Evolutionary conservation across 2,888 invertebrate species (phyloP).

Genomic region (Diadegma fenestrale): DNA sequence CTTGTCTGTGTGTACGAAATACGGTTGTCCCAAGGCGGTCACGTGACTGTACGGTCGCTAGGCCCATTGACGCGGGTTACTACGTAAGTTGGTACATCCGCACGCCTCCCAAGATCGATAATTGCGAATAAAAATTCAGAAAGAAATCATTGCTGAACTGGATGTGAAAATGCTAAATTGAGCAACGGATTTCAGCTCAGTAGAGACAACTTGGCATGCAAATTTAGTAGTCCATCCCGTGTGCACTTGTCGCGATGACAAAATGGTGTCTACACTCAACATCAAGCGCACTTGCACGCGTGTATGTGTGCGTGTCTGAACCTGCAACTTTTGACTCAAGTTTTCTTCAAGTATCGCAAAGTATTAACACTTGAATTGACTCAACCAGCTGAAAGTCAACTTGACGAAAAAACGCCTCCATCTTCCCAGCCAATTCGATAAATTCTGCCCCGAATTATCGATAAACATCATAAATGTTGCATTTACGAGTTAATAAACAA

Average conservation of each 20-base stretch:
- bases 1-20: background rate
- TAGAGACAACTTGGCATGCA: background rate
- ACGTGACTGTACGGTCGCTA: slow-evolving; percentile 36
- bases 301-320: background rate
- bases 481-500: background rate
- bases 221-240: slow-evolving; percentile 53
- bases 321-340: background rate
- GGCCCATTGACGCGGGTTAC: slow-evolving; percentile 52
- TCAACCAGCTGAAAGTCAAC: background rate
- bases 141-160: background rate
- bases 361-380: background rate
- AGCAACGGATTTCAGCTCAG: background rate
- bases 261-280: slow-evolving; percentile 61
- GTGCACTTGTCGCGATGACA: slow-evolving; percentile 51
- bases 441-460: background rate
- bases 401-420: slow-evolving; percentile 9
- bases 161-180: background rate
- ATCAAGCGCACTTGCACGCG: background rate
- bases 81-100: slow-evolving; percentile 22
- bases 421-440: background rate
- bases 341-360: background rate
- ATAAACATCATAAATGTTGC: background rate
- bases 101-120: slow-evolving; percentile 52
- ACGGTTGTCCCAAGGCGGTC: slow-evolving; percentile 3
- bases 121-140: slow-evolving; percentile 9